Evolutionary conservation across 2,113 vertebrate species (phyloP).

Genomic region (Macrotus californicus): DNA sequence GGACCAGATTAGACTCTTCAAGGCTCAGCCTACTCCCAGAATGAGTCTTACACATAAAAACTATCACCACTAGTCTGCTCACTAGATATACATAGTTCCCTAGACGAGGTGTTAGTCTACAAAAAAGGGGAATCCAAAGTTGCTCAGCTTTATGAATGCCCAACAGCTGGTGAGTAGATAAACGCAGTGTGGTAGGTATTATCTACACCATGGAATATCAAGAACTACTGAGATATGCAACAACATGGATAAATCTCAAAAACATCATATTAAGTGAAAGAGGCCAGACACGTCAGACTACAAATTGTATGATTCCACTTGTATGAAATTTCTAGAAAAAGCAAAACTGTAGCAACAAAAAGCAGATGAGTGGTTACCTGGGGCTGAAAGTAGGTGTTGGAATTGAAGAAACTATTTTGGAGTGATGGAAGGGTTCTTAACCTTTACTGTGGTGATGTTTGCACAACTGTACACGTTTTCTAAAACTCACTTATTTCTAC

Average conservation of each 20-base stretch:
- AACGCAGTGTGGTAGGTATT: background rate
- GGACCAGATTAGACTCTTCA: background rate
- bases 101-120: background rate
- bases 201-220: background rate
- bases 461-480: background rate
- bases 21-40: background rate
- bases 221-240: background rate
- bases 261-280: background rate
- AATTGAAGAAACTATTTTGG: background rate
- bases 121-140: background rate
- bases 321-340: background rate
- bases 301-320: background rate
- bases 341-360: background rate
- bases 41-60: background rate
- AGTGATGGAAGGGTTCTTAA: background rate
- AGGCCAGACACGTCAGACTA: background rate
- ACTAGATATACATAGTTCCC: background rate
- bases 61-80: background rate
- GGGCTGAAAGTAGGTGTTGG: background rate
- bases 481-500: background rate
- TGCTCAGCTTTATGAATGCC: background rate
- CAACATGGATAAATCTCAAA: background rate
- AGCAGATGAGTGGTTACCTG: background rate
- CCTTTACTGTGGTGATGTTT: background rate
- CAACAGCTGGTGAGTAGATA: background rate